These are phyloP conservation scores for Sphaerophoria taeniata DNA, from an alignment of 2,888 invertebrate species.

Conservation along the genomic window DNA sequence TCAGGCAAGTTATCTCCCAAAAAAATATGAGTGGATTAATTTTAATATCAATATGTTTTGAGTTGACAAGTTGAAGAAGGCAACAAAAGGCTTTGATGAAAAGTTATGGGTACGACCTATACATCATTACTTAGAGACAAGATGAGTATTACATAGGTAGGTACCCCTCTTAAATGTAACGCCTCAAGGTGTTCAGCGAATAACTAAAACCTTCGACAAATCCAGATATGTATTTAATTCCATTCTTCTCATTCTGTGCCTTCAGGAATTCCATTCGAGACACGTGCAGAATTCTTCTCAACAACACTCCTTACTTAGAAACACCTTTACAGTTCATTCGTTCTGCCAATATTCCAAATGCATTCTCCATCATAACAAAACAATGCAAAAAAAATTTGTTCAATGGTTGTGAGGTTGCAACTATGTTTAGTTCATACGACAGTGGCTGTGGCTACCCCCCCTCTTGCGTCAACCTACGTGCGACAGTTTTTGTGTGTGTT, in stretches of 20 bases:
- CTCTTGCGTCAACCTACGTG: slow-evolving; percentile 36
- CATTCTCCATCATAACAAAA: slow-evolving; percentile 45
- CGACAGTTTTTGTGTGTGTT: slow-evolving; percentile 33
- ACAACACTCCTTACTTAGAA: slow-evolving; percentile 61
- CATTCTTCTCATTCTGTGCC: slow-evolving; percentile 16
- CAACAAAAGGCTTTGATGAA: too few species aligned
- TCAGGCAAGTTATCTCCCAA: too few species aligned
- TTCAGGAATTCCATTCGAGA: slow-evolving; percentile 53
- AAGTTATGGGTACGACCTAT: too few species aligned
- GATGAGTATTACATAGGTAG: background rate
- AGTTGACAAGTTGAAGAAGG: too few species aligned
- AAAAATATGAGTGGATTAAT: too few species aligned
- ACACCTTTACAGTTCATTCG: slow-evolving; percentile 55
- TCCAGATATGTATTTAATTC: background rate
- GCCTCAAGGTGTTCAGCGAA: slow-evolving; percentile 22
- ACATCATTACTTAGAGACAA: too few species aligned
- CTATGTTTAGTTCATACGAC: background rate
- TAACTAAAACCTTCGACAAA: background rate
- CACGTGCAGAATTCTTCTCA: slow-evolving; percentile 62
- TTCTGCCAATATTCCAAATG: slow-evolving; percentile 15
- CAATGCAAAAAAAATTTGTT: slow-evolving; percentile 21
- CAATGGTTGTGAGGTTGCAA: background rate
- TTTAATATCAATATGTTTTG: too few species aligned
- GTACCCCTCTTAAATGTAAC: background rate
- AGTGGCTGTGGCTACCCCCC: slow-evolving; percentile 8